Conservation (phyloP, 1,140 invertebrate genomes). For the Hyposmocoma kahamanoa region DNA sequence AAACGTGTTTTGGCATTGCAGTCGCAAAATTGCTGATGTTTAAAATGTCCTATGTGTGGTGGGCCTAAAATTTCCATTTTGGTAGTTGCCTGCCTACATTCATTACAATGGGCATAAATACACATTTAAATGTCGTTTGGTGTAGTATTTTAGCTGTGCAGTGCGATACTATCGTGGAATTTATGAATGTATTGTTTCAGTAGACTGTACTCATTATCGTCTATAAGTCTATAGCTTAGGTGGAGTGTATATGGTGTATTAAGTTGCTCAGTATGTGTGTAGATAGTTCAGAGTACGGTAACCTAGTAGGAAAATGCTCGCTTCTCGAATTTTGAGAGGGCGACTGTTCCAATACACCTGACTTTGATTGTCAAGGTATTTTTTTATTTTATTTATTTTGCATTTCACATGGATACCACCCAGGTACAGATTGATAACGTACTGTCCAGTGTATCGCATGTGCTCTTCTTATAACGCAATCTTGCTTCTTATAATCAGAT, state of each 20-base stretch:
- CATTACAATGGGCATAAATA: slow-evolving; percentile 7
- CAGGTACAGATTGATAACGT: no score
- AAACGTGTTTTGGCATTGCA: background rate
- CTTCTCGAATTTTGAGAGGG: no score
- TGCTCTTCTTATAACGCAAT: no score
- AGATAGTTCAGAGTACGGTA: background rate
- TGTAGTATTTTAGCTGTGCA: slow-evolving; percentile 28
- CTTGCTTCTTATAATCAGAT: no score
- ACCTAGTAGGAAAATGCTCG: no score
- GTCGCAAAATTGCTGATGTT: background rate
- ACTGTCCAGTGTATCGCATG: no score
- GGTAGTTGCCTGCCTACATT: background rate
- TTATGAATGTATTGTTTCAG: slow-evolving; percentile 36
- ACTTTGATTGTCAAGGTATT: no score
- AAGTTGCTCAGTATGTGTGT: slow-evolving; percentile 6
- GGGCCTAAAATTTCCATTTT: background rate
- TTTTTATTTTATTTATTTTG: no score
- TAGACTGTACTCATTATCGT: slow-evolving; percentile 32
- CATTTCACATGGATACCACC: no score
- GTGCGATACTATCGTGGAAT: slow-evolving; percentile 31
- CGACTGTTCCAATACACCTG: no score
- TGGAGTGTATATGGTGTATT: no score
- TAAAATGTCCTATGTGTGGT: background rate
- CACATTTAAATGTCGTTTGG: slow-evolving; percentile 11
- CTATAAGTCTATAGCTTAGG: slow-evolving; percentile 8